Percentiles rank a stretch among this genome's conserved stretches.
These are phyloP conservation scores for Drosophila neutralis DNA, from an alignment of 2,888 invertebrate species.

Conservation along the genomic window DNA sequence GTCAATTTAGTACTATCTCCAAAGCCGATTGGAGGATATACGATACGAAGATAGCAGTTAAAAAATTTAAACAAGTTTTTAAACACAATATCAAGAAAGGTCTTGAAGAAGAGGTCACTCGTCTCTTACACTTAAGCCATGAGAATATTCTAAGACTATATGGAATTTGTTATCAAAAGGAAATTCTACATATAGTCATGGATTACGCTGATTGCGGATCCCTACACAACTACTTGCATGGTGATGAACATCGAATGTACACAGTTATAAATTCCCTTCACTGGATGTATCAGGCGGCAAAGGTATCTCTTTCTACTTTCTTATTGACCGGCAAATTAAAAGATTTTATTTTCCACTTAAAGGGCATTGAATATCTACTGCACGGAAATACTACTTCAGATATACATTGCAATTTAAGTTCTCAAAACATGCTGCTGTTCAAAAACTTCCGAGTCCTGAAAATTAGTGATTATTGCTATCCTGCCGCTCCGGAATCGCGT, in stretches of 20 bases:
- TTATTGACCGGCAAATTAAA: no score
- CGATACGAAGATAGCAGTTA: not conserved
- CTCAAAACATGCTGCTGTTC: constrained; percentile 8
- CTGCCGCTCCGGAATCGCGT: not conserved
- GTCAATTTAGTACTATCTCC: not conserved
- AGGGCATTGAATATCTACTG: not conserved
- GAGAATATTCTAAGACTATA: not conserved
- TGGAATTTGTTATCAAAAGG: not conserved
- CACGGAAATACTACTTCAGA: not conserved
- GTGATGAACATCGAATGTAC: not conserved
- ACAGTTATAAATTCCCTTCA: not conserved
- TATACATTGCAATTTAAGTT: constrained; percentile 2
- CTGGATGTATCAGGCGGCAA: constrained; percentile 13
- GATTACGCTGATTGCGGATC: constrained; percentile 12
- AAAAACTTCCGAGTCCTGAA: constrained; percentile 5
- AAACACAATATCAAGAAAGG: not conserved
- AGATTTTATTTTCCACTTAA: not conserved
- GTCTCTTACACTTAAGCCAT: not conserved
- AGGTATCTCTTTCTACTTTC: constrained; percentile 1
- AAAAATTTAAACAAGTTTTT: not conserved
- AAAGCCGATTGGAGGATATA: not conserved
- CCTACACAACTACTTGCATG: constrained; percentile 11
- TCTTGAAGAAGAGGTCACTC: not conserved
- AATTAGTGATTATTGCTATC: constrained; percentile 3
- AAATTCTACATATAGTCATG: not conserved